Percentiles rank a stretch among this genome's conserved stretches.
Conservation (phyloP, 2,113 vertebrate species). For the Petromus typicus region DNA sequence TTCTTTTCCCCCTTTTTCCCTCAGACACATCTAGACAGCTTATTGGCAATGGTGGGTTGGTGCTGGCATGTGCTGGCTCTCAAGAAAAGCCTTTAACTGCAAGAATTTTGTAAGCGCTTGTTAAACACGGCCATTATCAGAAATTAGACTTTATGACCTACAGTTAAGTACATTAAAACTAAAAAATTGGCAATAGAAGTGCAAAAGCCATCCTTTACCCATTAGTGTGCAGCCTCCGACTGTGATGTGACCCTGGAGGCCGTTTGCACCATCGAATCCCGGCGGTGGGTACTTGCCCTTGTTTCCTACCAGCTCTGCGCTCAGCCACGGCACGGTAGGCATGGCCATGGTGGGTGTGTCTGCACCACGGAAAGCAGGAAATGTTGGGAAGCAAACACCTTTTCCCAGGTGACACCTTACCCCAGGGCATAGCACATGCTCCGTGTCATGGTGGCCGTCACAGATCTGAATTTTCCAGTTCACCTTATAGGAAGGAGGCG, state of each 20-base stretch:
- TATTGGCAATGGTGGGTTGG: background rate
- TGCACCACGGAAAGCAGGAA: background rate
- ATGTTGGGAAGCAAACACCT: background rate
- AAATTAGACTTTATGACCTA: conserved; percentile 35
- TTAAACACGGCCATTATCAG: conserved; percentile 16
- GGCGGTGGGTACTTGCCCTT: background rate
- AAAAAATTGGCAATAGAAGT: background rate
- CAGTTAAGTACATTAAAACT: conserved; percentile 29
- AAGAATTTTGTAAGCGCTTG: background rate
- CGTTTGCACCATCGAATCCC: background rate
- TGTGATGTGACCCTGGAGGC: background rate
- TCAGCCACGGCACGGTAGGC: background rate
- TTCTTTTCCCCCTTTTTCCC: background rate
- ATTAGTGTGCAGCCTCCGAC: background rate
- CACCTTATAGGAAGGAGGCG: background rate
- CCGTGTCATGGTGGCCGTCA: conserved; percentile 3
- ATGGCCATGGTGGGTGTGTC: background rate
- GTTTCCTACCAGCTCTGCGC: background rate
- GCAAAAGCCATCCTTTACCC: background rate
- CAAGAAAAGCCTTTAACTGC: background rate
- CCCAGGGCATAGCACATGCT: too few relatives aligned
- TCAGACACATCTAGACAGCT: background rate
- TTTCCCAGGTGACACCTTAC: too few relatives aligned
- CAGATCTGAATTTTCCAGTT: conserved; percentile 28
- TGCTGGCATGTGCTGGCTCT: background rate